Percentiles rank a stretch among this genome's conserved stretches.
Evolutionary conservation across 2,888 invertebrate species (phyloP).

Genomic region (Oegoconia quadripuncta): DNA sequence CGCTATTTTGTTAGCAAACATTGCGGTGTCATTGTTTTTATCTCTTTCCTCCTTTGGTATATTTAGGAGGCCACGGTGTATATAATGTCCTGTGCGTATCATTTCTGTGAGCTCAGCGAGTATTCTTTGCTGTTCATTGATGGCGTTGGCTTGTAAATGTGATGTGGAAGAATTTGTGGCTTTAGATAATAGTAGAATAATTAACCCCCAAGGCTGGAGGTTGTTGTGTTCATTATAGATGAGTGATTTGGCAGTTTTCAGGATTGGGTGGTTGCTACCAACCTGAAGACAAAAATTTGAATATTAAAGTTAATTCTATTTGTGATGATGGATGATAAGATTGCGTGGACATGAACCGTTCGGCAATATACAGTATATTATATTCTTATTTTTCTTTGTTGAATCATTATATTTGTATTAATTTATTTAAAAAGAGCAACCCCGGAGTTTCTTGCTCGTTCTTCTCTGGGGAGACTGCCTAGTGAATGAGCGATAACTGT

Average conservation of each 20-base stretch:
- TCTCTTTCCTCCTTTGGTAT: constrained; percentile 66
- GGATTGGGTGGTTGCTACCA: constrained; percentile 91
- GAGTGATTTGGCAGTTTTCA: constrained; percentile 90
- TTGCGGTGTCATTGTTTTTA: constrained; percentile 82
- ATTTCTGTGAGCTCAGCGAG: constrained; percentile 88
- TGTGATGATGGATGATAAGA: too few species aligned
- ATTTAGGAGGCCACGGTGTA: constrained; percentile 83
- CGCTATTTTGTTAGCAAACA: constrained; percentile 93
- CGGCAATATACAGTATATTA: too few species aligned
- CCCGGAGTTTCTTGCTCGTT: too few species aligned
- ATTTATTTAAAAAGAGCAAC: too few species aligned
- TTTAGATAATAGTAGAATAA: constrained; percentile 90
- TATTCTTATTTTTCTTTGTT: too few species aligned
- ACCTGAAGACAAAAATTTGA: constrained; percentile 70
- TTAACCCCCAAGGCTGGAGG: constrained; percentile 91
- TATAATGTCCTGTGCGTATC: constrained; percentile 91
- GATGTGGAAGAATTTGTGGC: constrained; percentile 79
- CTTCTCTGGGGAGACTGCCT: too few species aligned
- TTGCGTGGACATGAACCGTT: too few species aligned
- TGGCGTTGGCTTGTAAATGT: constrained; percentile 76
- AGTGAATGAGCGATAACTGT: too few species aligned
- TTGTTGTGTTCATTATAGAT: constrained; percentile 90
- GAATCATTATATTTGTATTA: too few species aligned
- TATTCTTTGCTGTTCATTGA: constrained; percentile 73
- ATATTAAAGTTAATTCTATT: too few species aligned